A percentile compares a stretch with the other conserved stretches of the same genome.
Conservation (phyloP, 2,113 vertebrate genomes). For the Neomonachus schauinslandi region DNA sequence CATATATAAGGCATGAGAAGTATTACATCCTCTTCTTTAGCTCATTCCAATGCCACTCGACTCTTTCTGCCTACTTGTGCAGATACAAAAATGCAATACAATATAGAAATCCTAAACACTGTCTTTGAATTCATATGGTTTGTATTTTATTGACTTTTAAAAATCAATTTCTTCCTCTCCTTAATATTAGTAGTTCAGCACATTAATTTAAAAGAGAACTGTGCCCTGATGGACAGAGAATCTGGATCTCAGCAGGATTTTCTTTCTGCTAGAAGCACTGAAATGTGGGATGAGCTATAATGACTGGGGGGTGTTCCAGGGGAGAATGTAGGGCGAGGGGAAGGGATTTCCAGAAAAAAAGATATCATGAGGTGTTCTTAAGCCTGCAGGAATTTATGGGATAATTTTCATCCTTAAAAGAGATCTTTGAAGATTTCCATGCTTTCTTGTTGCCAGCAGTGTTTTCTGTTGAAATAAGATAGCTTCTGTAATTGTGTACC, state of each 20-base stretch:
- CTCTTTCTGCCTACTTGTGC: background rate
- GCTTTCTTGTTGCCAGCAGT: conserved; percentile 73
- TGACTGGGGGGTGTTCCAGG: no score
- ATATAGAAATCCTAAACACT: background rate
- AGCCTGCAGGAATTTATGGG: conserved; percentile 56
- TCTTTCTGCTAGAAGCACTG: background rate
- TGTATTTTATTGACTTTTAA: conserved; percentile 47
- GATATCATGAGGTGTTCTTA: conserved; percentile 8
- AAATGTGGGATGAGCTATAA: background rate
- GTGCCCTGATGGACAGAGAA: background rate
- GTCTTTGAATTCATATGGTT: conserved; percentile 18
- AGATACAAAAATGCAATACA: background rate
- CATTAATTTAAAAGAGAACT: conserved; percentile 47
- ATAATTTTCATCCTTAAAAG: conserved; percentile 75
- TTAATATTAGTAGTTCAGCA: conserved; percentile 49
- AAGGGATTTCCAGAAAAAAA: background rate
- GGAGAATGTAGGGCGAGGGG: background rate
- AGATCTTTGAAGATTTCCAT: conserved; percentile 80
- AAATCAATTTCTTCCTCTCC: conserved; percentile 49
- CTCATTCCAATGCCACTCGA: background rate
- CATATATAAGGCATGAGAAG: background rate
- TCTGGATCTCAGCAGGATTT: conserved; percentile 35
- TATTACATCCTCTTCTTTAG: background rate
- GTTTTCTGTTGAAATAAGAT: conserved; percentile 75
- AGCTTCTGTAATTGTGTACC: conserved; percentile 29